Base-by-base conservation (phyloP, 2,797 vertebrate genomes). In the Taeniopygia guttata region DNA sequence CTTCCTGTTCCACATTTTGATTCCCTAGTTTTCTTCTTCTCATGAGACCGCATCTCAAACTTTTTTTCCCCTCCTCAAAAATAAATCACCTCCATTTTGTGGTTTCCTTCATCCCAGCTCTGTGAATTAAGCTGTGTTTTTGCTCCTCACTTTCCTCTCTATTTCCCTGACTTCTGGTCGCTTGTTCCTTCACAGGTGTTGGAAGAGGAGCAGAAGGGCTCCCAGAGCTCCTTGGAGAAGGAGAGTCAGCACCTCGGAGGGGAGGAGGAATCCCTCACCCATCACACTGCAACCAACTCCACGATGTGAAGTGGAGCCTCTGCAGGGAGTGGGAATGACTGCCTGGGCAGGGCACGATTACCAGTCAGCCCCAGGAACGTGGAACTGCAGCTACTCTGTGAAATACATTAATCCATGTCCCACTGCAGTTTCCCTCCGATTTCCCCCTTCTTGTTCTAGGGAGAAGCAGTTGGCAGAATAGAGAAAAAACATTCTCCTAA, bases 181-280 rank as follows among this genome's bases (percentile, higher is more conserved):
- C 55, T 81, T 16, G 5, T 26, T 68, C 60, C 62, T 51, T n/a
- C 52, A 27, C 90, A 99, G 99, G 98, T 96, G 22, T 98, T 97
- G 4, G 94, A 97, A 85, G 98, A 98, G 86, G 96, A 98, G 66
- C 97, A 98, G 97, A 96, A 93, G 94, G 97, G 98, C 62, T 97
- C 98, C 80, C 97, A 95, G 34, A 98, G 97, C 98, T 99, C 98
- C 95, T 97, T 98, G 82, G 94, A 97, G 96, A 98, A 98, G 70
- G 95, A 97, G 96, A 89, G 93, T 29, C 91, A 79, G 59, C 86
- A 98, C 96, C 97, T 92, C 0, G 15, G 77, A 1, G 85, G 97
- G 56, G 96, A 98, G 2, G 95, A 98, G 89, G 94, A 94, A 11
- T 98, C 98, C 87, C 91, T 98, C 7, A 8, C 92, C 26, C 97